Evolutionary conservation across 2,113 vertebrate genomes (phyloP).

Genomic region (Tricholaema leucomelas): DNA sequence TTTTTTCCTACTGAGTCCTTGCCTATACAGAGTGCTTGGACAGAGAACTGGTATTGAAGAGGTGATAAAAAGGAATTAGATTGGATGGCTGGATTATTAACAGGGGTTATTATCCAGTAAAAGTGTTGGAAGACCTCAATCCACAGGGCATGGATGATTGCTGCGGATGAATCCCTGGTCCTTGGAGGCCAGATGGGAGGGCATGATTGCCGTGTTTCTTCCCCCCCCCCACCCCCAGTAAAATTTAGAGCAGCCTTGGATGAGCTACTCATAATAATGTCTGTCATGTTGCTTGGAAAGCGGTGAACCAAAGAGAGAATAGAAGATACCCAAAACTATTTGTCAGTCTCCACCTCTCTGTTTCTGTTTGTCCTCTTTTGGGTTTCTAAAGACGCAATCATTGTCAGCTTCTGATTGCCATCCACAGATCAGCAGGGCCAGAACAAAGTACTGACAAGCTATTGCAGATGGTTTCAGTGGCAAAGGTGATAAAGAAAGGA

Average conservation of each 20-base stretch:
- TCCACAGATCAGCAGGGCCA: neutral
- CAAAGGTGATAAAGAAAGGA: neutral
- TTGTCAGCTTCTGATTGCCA: neutral
- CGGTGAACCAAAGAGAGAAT: neutral
- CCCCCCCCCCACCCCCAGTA: neutral
- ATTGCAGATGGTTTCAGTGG: neutral
- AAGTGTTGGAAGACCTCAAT: slow-evolving; percentile 10
- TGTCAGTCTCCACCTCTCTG: neutral
- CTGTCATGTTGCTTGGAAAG: neutral
- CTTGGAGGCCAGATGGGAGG: slow-evolving; percentile 12
- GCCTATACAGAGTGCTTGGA: neutral
- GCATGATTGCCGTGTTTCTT: neutral
- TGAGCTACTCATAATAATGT: neutral
- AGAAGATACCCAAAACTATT: neutral
- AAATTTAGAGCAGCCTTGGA: slow-evolving; percentile 16
- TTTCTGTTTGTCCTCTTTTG: neutral
- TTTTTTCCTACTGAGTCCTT: neutral
- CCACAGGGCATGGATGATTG: neutral
- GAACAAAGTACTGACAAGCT: neutral
- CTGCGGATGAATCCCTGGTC: slow-evolving; percentile 26
- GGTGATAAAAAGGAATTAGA: slow-evolving; percentile 36
- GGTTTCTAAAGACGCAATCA: neutral
- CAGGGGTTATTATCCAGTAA: slow-evolving; percentile 15
- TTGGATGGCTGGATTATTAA: slow-evolving; percentile 38
- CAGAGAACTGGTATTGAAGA: neutral